Evolutionary conservation across 1,140 invertebrate genomes (phyloP).

Genomic region (Diploscapter pachys): DNA sequence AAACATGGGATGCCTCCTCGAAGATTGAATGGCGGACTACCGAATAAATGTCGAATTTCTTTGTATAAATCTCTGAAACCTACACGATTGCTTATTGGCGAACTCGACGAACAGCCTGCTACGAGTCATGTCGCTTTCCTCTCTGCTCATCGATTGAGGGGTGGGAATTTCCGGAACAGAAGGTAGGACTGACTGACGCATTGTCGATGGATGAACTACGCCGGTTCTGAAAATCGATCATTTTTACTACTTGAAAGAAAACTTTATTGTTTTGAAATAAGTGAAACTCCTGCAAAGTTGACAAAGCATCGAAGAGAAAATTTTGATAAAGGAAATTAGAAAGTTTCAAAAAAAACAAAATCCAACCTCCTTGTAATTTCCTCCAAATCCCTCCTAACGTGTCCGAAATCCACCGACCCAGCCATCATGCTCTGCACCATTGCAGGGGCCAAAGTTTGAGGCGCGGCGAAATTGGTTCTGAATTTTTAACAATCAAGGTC

Average conservation of each 20-base stretch:
- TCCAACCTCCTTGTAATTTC: constrained; percentile 41
- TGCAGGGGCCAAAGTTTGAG: constrained; percentile 36
- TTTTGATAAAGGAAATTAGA: no score
- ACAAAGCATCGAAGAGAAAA: no score
- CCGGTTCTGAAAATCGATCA: no score
- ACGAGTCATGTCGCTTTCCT: constrained; percentile 45
- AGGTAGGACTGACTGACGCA: constrained; percentile 36
- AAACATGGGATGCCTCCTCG: no score
- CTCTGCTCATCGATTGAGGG: constrained; percentile 11
- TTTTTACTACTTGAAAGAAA: no score
- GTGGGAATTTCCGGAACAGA: constrained; percentile 46
- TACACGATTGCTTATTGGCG: constrained; percentile 33
- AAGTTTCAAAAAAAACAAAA: no score
- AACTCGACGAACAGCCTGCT: constrained; percentile 55
- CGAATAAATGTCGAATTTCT: no score
- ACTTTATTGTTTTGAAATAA: no score
- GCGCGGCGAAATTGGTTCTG: constrained; percentile 15
- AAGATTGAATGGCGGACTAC: no score
- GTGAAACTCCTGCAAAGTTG: no score
- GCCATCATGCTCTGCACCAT: constrained; percentile 40
- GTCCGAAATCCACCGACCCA: constrained; percentile 29
- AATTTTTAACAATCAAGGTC: no score
- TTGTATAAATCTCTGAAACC: neutral
- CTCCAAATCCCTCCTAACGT: constrained; percentile 44
- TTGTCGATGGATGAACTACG: constrained; percentile 4